A percentile compares a stretch with the other conserved stretches of the same genome.
phyloP scores from a whole-genome alignment of 2,888 invertebrate genomes.

The Rosalia funebris region DNA sequence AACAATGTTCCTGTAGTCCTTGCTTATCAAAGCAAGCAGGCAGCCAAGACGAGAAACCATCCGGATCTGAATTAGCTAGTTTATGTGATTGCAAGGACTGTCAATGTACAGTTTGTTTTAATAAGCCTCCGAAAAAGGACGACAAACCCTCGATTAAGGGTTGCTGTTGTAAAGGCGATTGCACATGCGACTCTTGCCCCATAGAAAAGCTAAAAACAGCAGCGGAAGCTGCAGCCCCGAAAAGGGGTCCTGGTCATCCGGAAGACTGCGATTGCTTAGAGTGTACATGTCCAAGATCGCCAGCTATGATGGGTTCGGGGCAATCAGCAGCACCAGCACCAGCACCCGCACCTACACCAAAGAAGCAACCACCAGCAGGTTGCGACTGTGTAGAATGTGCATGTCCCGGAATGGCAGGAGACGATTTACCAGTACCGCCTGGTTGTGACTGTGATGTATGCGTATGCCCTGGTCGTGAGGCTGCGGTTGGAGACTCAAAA shows the following conservation, averaged over 20 bases:
- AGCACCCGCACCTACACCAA: background rate
- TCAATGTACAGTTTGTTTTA: conserved; percentile 29
- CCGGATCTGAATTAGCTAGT: conserved; percentile 21
- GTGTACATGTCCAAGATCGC: conserved; percentile 31
- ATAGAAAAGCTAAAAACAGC: conserved; percentile 8
- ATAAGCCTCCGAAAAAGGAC: conserved; percentile 16
- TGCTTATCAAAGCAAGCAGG: background rate
- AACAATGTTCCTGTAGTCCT: conserved; percentile 10
- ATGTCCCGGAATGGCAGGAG: background rate
- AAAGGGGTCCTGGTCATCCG: conserved; percentile 25
- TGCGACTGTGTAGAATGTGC: background rate
- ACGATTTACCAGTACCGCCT: background rate
- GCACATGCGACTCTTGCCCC: conserved; percentile 35
- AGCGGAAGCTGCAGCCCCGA: background rate
- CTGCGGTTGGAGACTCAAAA: background rate
- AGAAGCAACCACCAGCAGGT: background rate
- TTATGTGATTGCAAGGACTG: conserved; percentile 38
- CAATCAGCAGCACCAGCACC: too few relatives aligned
- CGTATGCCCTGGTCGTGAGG: background rate
- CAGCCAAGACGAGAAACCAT: background rate
- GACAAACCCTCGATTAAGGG: background rate
- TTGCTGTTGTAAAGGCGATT: conserved; percentile 34
- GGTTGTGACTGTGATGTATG: conserved; percentile 12
- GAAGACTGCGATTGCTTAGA: conserved; percentile 35
- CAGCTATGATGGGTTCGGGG: background rate